Evolutionary conservation across 2,888 invertebrate species (phyloP).

Genomic region (Oscheius sp.): DNA sequence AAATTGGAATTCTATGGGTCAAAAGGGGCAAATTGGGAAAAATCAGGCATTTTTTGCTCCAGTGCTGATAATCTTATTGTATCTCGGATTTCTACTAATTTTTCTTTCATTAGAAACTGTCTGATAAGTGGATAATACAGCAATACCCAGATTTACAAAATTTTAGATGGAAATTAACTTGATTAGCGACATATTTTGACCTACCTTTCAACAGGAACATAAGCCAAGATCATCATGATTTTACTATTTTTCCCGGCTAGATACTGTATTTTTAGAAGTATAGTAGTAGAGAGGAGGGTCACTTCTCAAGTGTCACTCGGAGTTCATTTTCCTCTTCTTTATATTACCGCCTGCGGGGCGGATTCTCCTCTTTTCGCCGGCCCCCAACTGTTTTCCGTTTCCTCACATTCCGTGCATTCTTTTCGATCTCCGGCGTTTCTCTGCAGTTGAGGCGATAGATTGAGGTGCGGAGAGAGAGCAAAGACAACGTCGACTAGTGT

Average conservation of each 20-base stretch:
- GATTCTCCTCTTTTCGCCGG: neutral
- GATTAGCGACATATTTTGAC: neutral
- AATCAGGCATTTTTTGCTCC: too few relatives aligned
- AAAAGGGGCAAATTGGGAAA: too few relatives aligned
- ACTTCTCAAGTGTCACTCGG: neutral
- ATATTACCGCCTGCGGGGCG: constrained; percentile 18
- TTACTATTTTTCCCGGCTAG: too few relatives aligned
- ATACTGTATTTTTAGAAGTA: too few relatives aligned
- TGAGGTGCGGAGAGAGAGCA: too few relatives aligned
- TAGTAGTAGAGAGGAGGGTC: neutral
- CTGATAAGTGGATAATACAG: too few relatives aligned
- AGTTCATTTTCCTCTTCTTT: neutral
- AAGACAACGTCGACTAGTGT: too few relatives aligned
- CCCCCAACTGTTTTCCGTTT: constrained; percentile 32
- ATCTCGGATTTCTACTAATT: too few relatives aligned
- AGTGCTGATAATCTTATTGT: too few relatives aligned
- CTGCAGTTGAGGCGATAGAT: too few relatives aligned
- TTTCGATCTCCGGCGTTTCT: neutral
- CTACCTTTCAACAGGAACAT: constrained; percentile 19
- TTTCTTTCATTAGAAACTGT: too few relatives aligned
- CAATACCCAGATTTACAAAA: neutral
- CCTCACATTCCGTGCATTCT: constrained; percentile 36
- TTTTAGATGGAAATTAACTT: neutral
- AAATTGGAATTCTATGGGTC: too few relatives aligned
- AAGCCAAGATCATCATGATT: constrained; percentile 10